These are phyloP conservation scores for Pseudomyrmex pallidus DNA, from an alignment of 1,140 invertebrate genomes.

Conservation along the genomic window DNA sequence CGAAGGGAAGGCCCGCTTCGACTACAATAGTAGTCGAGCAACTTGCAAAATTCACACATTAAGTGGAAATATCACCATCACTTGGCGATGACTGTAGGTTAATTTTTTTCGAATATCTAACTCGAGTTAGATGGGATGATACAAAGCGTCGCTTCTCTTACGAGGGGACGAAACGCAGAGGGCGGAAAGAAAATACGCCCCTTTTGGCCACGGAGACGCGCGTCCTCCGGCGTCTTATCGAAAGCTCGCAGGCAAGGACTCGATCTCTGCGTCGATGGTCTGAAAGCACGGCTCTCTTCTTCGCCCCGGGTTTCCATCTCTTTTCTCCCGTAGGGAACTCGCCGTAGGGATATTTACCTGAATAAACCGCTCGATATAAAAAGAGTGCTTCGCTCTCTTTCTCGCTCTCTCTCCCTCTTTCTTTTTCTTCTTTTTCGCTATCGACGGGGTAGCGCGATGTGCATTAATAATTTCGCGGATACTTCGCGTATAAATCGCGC, in stretches of 20 bases:
- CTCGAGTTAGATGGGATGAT: too few relatives aligned
- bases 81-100: too few relatives aligned
- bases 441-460: slow-evolving; percentile 24
- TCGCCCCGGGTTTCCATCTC: neutral
- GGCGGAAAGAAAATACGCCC: slow-evolving; percentile 40
- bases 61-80: too few relatives aligned
- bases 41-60: too few relatives aligned
- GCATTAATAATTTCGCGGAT: slow-evolving; percentile 67
- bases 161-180: slow-evolving; percentile 46
- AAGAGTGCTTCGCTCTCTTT: slow-evolving; percentile 11
- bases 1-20: too few relatives aligned
- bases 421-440: neutral
- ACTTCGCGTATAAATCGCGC: slow-evolving; percentile 50
- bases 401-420: too few relatives aligned
- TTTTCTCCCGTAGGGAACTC: slow-evolving; percentile 7
- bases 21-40: too few relatives aligned
- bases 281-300: neutral
- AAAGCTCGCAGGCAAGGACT: slow-evolving; percentile 45
- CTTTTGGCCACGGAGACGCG: slow-evolving; percentile 11
- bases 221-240: slow-evolving; percentile 25
- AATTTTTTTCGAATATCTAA: too few relatives aligned
- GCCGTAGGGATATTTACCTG: slow-evolving; percentile 66
- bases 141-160: neutral
- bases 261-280: slow-evolving; percentile 48
- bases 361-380: slow-evolving; percentile 63